Percentiles rank a stretch among this genome's conserved stretches.
Evolutionary conservation across 1,140 invertebrate species (phyloP).

Genomic region (Druon quercuslanigerum): DNA sequence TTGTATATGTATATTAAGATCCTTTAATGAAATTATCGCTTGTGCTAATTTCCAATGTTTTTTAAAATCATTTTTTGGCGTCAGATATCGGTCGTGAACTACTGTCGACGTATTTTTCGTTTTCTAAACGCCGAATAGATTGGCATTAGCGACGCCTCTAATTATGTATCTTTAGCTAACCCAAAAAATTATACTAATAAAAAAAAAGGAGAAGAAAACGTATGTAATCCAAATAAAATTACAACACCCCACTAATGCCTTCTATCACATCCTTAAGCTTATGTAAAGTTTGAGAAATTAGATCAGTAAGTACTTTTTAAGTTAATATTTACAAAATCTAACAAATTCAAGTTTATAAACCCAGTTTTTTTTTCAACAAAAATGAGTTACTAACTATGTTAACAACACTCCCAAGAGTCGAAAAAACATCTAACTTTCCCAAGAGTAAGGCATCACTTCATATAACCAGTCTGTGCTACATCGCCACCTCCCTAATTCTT

Average conservation of each 20-base stretch:
- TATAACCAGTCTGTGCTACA: slow-evolving; percentile 76
- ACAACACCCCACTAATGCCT: slow-evolving; percentile 43
- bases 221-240: background rate
- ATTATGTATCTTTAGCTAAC: background rate
- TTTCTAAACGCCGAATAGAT: slow-evolving; percentile 46
- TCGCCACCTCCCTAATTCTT: slow-evolving; percentile 63
- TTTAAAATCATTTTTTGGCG: background rate
- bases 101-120: slow-evolving; percentile 16
- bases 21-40: no score
- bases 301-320: no score
- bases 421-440: slow-evolving; percentile 36
- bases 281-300: slow-evolving; percentile 54
- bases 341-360: background rate
- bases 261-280: slow-evolving; percentile 49
- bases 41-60: no score
- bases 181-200: background rate
- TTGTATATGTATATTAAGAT: background rate
- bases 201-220: background rate
- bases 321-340: no score
- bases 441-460: slow-evolving; percentile 73
- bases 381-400: background rate
- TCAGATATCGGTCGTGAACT: slow-evolving; percentile 18
- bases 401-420: no score
- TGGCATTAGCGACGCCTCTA: slow-evolving; percentile 46
- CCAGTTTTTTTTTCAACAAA: background rate